Evolutionary conservation across 2,113 vertebrate species (phyloP), one percentile per base, ranked within the genome.

Genomic region (Noctilio leporinus): DNA sequence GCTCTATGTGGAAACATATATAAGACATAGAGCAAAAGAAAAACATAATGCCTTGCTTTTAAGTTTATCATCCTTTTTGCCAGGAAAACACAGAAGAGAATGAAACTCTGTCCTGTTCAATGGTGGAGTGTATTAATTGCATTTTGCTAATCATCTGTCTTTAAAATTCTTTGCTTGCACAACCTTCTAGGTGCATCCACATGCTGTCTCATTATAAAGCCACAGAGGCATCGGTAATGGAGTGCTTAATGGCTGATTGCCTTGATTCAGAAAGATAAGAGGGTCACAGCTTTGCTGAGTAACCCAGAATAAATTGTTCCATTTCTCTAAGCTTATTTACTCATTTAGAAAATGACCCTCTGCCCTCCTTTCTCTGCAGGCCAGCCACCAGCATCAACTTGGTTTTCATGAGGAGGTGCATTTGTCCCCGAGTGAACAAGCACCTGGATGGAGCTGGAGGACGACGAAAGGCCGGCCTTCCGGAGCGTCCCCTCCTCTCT

Each of bases 321-420:
- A 65, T 84, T 69, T 93, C 55, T 89, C 73, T 26, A 78, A 82
- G 73, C 38, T 91, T 86, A 94, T 93, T 95, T 83, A 83, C 26
- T 83, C 70, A 83, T 95, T 97, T 92, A 80, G 64, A 93, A 91
- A 89, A 40, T 87, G 65, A 72, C 17, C 80, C 55, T 89, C n/a
- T 53, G 22, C 7, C 51, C 35, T 86, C 28, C 11, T 64, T 33
- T 80, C 51, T 84, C 38, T 69, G 35, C 38, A 86, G 78, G 75
- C 7, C 45, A 89, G 51, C 30, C n/a, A 69, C 12, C 55, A 30
- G 43, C 35, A 47, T 11, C 19, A 26, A 84, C 10, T 76, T 2
- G 2, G 47, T 84, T 93, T 53, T 55, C 57, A 59, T 15, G 4
- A n/a, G 70, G 92, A 43, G 64, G 69, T 9, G 10, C 47, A 38